phyloP scores from a whole-genome alignment of 2,888 invertebrate species.

The Salpingus planirostris region DNA sequence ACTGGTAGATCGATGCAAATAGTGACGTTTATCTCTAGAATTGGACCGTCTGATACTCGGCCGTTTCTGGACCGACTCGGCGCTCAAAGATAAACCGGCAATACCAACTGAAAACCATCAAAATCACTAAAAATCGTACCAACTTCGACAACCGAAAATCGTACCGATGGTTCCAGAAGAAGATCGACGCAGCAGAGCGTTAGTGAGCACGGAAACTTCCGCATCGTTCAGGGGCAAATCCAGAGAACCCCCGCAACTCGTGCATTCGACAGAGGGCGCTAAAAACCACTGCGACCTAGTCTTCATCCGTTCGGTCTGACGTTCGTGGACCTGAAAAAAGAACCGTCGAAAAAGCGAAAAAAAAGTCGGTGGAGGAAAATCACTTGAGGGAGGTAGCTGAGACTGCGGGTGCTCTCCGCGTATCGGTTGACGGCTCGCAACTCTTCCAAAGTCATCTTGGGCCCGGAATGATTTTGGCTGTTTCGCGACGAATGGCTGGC shows the following conservation, averaged over 20 bases:
- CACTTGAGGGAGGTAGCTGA: conserved; percentile 88
- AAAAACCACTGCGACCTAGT: conserved; percentile 97
- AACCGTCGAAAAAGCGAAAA: neutral
- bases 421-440: conserved; percentile 79
- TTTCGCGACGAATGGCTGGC: conserved; percentile 61
- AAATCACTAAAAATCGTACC: conserved; percentile 2
- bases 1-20: conserved; percentile 47
- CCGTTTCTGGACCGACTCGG: conserved; percentile 54
- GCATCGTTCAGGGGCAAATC: conserved; percentile 41
- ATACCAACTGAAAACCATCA: conserved; percentile 43
- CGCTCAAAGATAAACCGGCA: conserved; percentile 53
- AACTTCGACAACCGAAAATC: conserved; percentile 1
- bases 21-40: conserved; percentile 47
- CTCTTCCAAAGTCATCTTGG: conserved; percentile 74
- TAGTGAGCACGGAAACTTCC: conserved; percentile 38
- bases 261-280: conserved; percentile 52
- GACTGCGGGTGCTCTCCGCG: conserved; percentile 84
- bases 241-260: conserved; percentile 40
- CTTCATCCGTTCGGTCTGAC: conserved; percentile 93
- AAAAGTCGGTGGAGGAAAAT: no score
- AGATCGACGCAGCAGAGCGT: conserved; percentile 42
- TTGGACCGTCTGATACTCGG: conserved; percentile 49
- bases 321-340: conserved; percentile 72
- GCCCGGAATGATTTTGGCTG: conserved; percentile 49
- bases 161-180: conserved; percentile 51